Evolutionary conservation across 2,888 invertebrate species (phyloP), one percentile per base, ranked within the genome.

Genomic region (Stenotaenia linearis): DNA sequence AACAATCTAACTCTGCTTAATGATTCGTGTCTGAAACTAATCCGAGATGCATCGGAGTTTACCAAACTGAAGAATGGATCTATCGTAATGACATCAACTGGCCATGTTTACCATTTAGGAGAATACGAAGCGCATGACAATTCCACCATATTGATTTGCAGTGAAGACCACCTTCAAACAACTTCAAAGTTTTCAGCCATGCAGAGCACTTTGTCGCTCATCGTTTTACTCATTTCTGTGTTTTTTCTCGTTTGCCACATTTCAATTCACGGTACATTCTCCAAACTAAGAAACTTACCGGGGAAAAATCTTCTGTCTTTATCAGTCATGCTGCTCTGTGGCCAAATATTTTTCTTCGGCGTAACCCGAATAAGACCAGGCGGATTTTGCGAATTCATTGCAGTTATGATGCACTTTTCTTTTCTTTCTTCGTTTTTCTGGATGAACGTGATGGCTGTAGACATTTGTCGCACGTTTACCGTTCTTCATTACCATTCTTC

Each of bases 401-500:
- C 85, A 1, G 82, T 86, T 0, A 61, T 83, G 1, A 84, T 87
- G 78, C 88, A 88, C 81, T 88, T 85, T 82, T 84, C 84, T 80
- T 87, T 85, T 82, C 83, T 88, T 32, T 84, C 86, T 0, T 84
- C 86, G 1, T 88, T 88, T 83, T 85, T 85, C 82, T 88, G 88
- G 88, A 87, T 87, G 86, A 87, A 86, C 81, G 85, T 87, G 6
- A 86, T 88, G 85, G 86, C 87, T 40, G 83, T 87, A 78, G 88
- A 88, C 81, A 85, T 88, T 56, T 87, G 86, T 84, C 83, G 85
- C 69, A 87, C 87, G 0, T 88, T 88, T 81, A 82, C 83, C 18
- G 81, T 82, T 18, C 15, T 35, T 12, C n/a, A 50, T 0, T 76
- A 15, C 25, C 45, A 56, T 23, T 56, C 75, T 0, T n/a, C 77